Evolutionary conservation across 2,888 invertebrate genomes (phyloP), one percentile per base, ranked within the genome.

Genomic region (Pelosia muscerda): DNA sequence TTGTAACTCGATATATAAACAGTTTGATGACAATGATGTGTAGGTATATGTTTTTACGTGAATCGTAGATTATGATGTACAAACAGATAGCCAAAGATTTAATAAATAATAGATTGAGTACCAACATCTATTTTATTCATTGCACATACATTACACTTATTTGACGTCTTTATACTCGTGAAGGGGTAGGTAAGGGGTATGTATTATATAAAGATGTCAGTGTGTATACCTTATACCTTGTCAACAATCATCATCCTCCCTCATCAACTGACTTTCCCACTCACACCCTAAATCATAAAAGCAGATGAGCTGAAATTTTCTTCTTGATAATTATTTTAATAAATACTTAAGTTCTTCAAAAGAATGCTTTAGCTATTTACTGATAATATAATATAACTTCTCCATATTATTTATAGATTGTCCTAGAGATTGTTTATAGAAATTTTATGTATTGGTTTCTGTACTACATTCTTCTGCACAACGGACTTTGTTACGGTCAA

Each of bases 41-140:
- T 94, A 91, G 89, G 85, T 88, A 88, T 92, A 92, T 93, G 93
- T 95, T 94, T 95, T 91, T 94, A 94, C 92, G 92, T 93, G 91
- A 91, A 87, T 86, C 78, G 93, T 94, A 94, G 94, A 88, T 86
- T 87, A 90, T 89, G 85, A 87, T 94, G 93, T 94, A 94, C 93
- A 94, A 92, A 93, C 87, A 84, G 82, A 91, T 92, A 92, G 90
- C 87, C 88, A 88, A 90, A 90, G 87, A 88, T 89, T 89, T 84
- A 91, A 87, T 88, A 90, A 94, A 93, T 90, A 90, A 93, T 91
- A 92, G 89, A 91, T 88, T 86, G 87, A 87, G 86, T 80, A 74
- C 71, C 55, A 72, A 65, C 42, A 70, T 75, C 76, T 83, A 78
- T 84, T 81, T 82, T 74, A 71, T 77, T 71, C 71, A 61, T 62